A percentile compares a stretch with the other conserved stretches of the same genome.
These are phyloP conservation scores for Campoletis sonorensis DNA, from an alignment of 1,140 invertebrate genomes.

Conservation along the genomic window DNA sequence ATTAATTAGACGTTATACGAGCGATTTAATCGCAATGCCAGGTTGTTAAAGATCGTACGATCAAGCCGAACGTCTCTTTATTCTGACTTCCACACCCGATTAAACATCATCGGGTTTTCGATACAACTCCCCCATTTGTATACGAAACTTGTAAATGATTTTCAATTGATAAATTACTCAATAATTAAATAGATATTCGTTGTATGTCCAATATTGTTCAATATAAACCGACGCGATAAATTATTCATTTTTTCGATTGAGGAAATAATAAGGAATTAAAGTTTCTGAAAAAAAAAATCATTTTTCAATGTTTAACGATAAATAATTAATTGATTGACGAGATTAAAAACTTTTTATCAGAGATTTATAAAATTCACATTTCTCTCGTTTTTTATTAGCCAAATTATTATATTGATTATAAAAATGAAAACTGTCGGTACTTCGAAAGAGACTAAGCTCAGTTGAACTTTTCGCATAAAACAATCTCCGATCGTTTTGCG, in stretches of 20 bases:
- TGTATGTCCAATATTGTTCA: too few relatives aligned
- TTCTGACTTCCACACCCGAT: constrained; percentile 18
- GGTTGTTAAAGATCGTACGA: constrained; percentile 12
- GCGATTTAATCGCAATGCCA: constrained; percentile 32
- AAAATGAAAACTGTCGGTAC: not conserved
- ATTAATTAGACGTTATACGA: constrained; percentile 41
- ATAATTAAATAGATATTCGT: too few relatives aligned
- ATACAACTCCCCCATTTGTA: not conserved
- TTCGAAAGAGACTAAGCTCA: not conserved
- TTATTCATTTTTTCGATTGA: too few relatives aligned
- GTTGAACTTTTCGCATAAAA: not conserved
- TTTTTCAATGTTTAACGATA: too few relatives aligned
- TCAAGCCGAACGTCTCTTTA: constrained; percentile 24
- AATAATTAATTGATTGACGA: too few relatives aligned
- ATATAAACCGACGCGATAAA: too few relatives aligned
- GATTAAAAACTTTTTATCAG: too few relatives aligned
- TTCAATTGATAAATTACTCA: not conserved
- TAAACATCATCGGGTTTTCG: not conserved
- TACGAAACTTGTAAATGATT: not conserved
- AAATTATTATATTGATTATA: not conserved
- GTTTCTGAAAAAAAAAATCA: too few relatives aligned
- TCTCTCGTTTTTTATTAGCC: too few relatives aligned
- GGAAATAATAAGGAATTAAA: too few relatives aligned
- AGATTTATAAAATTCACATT: too few relatives aligned
- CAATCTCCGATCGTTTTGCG: constrained; percentile 5